Evolutionary conservation across 2,888 invertebrate species (phyloP), one percentile per base, ranked within the genome.

Genomic region (Troilus luridus): DNA sequence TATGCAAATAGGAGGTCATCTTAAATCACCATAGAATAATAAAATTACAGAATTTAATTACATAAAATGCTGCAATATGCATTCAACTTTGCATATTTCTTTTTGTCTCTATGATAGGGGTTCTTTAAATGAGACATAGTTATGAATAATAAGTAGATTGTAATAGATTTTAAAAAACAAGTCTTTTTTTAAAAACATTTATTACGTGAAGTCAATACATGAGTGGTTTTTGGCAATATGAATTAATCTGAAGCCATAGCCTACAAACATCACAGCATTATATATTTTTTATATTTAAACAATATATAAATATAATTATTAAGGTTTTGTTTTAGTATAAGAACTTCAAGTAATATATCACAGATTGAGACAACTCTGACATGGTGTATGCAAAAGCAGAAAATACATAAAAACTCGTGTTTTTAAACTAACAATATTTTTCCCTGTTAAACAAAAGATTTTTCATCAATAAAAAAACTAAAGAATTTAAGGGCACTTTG

Each of bases 311-410:
- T 77, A 77, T 77, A 77, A 77, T 27, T 77, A 41, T 77, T 77
- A 77, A 72, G 72, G 72, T 77, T 77, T 27, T 77, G 72, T 77
- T 77, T 41, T 41, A 41, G 41, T 41, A 77, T 41, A 77, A 41
- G 72, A 77, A 77, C 72, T 77, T 77, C 72, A 77, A 77, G 72
- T 41, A 77, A 77, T 77, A 77, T 77, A 77, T 77, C 72, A 77
- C 72, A 77, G 72, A 77, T 77, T 77, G 72, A 77, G 72, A 77
- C 72, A 77, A 77, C 72, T 77, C 72, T 77, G 72, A 77, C 27
- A 27, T 41, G 41, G 72, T 77, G 72, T 77, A 41, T 77, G 72
- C 72, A 77, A 77, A 77, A 77, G 72, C 72, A 77, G 72, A 77
- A 27, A 77, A 77, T 77, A 77, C 17, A 77, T 77, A 41, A 77